A percentile compares a stretch with the other conserved stretches of the same genome.
Conservation (phyloP, 1,140 invertebrate species). For the Drosophila sucinea region DNA sequence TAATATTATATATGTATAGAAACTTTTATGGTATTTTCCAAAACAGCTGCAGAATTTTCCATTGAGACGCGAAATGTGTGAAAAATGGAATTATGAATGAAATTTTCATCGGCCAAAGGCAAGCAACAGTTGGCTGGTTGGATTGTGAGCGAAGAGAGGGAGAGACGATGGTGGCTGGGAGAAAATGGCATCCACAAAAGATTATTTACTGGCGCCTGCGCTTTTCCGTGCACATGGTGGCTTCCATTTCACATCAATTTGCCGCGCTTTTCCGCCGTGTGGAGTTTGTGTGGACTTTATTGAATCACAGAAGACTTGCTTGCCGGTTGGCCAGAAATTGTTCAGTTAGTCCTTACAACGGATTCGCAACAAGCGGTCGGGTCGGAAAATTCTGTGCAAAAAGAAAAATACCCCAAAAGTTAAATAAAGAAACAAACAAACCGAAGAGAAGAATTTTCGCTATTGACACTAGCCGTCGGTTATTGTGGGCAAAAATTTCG, state of each 20-base stretch:
- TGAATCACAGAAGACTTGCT: constrained; percentile 12
- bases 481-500: not conserved
- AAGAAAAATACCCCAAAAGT: not conserved
- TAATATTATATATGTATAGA: not conserved
- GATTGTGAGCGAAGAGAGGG: not conserved
- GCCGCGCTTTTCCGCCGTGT: constrained; percentile 43
- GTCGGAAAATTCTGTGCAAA: not conserved
- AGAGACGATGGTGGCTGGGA: not conserved
- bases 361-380: constrained; percentile 52
- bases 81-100: constrained; percentile 47
- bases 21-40: not conserved
- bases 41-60: constrained; percentile 12
- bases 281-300: constrained; percentile 26
- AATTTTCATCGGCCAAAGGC: constrained; percentile 30
- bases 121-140: constrained; percentile 41
- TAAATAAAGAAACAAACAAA: constrained; percentile 6
- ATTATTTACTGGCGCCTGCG: constrained; percentile 33
- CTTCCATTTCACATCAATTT: constrained; percentile 31
- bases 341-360: constrained; percentile 50
- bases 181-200: not conserved
- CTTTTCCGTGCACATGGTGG: constrained; percentile 41
- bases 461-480: not conserved
- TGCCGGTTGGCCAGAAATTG: constrained; percentile 30
- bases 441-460: not conserved
- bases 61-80: constrained; percentile 4